Percentiles rank a stretch among this genome's conserved stretches.
Conservation (phyloP, 2,797 vertebrate species). For the Numenius phaeopus region DNA sequence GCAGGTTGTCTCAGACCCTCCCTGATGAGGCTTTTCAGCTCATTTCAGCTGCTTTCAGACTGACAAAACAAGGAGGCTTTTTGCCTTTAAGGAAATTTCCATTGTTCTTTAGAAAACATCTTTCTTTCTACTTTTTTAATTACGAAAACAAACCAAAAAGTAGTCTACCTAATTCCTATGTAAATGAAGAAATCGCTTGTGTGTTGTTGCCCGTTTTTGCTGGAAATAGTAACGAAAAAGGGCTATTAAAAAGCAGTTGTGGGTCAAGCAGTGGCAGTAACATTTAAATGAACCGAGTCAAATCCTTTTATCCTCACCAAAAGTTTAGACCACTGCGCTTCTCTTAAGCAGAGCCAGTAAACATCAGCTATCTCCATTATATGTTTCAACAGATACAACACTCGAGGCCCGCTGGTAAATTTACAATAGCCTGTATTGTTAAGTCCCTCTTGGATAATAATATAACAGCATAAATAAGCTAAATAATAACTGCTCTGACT, state of each 20-base stretch:
- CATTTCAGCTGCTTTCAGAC: neutral
- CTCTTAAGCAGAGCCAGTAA: neutral
- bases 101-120: neutral
- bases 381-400: slow-evolving; percentile 63
- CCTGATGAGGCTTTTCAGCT: neutral
- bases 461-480: slow-evolving; percentile 69
- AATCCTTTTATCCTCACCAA: neutral
- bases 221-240: neutral
- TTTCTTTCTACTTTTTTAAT: neutral
- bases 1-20: neutral
- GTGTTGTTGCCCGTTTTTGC: neutral
- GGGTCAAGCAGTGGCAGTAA: neutral
- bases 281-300: neutral
- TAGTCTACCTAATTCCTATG: neutral
- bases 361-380: slow-evolving; percentile 59
- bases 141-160: neutral
- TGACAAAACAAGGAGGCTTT: neutral
- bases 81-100: neutral
- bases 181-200: neutral
- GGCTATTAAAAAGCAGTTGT: neutral
- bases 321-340: neutral
- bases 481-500: slow-evolving; percentile 73
- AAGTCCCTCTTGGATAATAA: slow-evolving; percentile 73
- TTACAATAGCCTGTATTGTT: slow-evolving; percentile 64
- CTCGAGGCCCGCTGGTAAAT: slow-evolving; percentile 69